Evolutionary conservation across 2,797 vertebrate species (phyloP), one percentile per base, ranked within the genome.

Genomic region (Enteromius trimaculatus): DNA sequence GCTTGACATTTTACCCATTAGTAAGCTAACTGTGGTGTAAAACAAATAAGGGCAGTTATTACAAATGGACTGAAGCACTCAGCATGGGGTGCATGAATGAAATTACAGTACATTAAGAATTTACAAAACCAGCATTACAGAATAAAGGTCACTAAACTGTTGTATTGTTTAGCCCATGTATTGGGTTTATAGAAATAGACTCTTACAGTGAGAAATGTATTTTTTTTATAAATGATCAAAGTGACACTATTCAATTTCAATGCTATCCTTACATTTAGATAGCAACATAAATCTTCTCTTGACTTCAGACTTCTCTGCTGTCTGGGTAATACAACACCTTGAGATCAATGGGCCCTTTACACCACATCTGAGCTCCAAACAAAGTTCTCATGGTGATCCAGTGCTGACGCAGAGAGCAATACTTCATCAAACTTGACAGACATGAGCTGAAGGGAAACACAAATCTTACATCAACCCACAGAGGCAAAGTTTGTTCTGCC

Each of bases 261-360:
- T 17, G 19, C 26, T 34, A 53, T 51, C 47, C 17, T 34, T 3
- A 2, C 47, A 65, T 47, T 78, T n/a, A 65, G 37, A 60, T 44
- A 23, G n/a, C 55, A 8, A n/a, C 76, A 65, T 78, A 64, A 65
- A 64, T 65, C 76, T 19, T 65, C 58, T 47, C 26, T 16, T 2
- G 37, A 78, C 76, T 78, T 78, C 58, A 78, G 39, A 77, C 75
- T 44, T 29, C 76, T 78, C 76, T 47, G 37, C 42, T 64, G 21
- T 65, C 60, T 21, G 23, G 26, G 60, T 65, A 78, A 78, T 6
- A 34, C 39, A n/a, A 78, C 60, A 78, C 75, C 58, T 44, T 3
- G 23, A 77, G 37, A 77, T 76, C 74, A 60, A 76, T 76, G 31
- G 4, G 37, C 39, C 23, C 75, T 62, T 19, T 14, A 62, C 75